A percentile compares a stretch with the other conserved stretches of the same genome.
Evolutionary conservation across 2,888 invertebrate genomes (phyloP).

Genomic region (Aquatica leii): DNA sequence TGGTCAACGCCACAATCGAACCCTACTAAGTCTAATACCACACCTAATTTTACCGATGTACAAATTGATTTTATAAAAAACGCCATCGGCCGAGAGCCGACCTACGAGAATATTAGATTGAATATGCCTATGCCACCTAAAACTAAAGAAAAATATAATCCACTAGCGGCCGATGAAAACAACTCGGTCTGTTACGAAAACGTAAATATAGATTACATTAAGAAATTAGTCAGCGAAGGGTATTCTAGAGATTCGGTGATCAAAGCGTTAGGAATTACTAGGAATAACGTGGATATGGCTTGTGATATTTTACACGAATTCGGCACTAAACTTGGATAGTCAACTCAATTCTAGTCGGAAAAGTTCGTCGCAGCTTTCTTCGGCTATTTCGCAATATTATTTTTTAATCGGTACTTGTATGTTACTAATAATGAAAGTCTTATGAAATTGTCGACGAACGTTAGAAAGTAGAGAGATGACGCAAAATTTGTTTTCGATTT

Average conservation of each 20-base stretch:
- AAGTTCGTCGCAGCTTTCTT: background rate
- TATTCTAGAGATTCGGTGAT: conserved; percentile 92
- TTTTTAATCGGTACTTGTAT: conserved; percentile 2
- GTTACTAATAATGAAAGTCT: conserved; percentile 4
- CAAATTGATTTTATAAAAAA: conserved; percentile 27
- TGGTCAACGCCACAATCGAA: conserved; percentile 43
- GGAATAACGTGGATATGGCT: conserved; percentile 95
- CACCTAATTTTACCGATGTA: conserved; percentile 62
- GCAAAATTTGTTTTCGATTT: background rate
- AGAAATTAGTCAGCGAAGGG: conserved; percentile 86
- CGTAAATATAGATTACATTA: conserved; percentile 90
- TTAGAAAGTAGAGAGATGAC: background rate
- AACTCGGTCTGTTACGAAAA: conserved; percentile 78
- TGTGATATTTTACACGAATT: conserved; percentile 93
- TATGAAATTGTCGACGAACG: background rate
- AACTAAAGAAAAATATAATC: conserved; percentile 52
- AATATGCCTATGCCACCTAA: conserved; percentile 52
- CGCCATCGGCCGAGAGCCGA: conserved; percentile 24
- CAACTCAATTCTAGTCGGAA: background rate
- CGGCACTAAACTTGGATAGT: conserved; percentile 67
- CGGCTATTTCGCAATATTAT: background rate
- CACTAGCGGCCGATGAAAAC: conserved; percentile 53
- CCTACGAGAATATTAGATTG: conserved; percentile 53
- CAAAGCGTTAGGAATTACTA: conserved; percentile 88
- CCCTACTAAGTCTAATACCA: conserved; percentile 67